Conservation (phyloP, 2,113 vertebrate species). For the Rhea americana region DNA sequence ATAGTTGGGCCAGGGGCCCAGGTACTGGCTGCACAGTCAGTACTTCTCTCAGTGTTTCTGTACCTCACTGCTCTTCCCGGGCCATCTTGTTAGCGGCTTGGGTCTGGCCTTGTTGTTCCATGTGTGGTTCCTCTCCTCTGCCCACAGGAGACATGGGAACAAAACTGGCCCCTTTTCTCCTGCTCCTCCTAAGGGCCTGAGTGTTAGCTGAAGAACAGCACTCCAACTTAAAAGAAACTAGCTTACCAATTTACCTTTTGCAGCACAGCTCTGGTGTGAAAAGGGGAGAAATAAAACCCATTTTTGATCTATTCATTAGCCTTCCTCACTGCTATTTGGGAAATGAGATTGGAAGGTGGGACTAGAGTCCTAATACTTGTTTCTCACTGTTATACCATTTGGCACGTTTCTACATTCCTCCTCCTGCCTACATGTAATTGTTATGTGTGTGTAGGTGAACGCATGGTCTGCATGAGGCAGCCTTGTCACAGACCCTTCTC, state of each 20-base stretch:
- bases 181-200: neutral
- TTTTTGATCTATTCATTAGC: neutral
- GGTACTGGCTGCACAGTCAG: accelerated
- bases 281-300: neutral
- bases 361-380: neutral
- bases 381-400: neutral
- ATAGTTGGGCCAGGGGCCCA: accelerated
- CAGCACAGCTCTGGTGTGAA: neutral
- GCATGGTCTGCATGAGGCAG: neutral
- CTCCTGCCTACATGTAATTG: accelerated
- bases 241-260: neutral
- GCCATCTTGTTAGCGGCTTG: neutral
- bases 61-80: neutral
- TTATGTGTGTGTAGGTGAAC: accelerated
- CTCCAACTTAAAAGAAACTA: neutral
- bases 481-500: accelerated
- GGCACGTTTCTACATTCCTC: neutral
- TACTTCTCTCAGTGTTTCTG: neutral
- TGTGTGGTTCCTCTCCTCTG: neutral
- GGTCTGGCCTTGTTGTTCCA: neutral
- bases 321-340: neutral
- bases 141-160: neutral
- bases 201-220: neutral
- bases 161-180: neutral
- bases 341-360: neutral